Percentiles rank a stretch among this genome's conserved stretches.
Evolutionary conservation across 2,888 invertebrate genomes (phyloP).

Genomic region (Hyalella azteca): DNA sequence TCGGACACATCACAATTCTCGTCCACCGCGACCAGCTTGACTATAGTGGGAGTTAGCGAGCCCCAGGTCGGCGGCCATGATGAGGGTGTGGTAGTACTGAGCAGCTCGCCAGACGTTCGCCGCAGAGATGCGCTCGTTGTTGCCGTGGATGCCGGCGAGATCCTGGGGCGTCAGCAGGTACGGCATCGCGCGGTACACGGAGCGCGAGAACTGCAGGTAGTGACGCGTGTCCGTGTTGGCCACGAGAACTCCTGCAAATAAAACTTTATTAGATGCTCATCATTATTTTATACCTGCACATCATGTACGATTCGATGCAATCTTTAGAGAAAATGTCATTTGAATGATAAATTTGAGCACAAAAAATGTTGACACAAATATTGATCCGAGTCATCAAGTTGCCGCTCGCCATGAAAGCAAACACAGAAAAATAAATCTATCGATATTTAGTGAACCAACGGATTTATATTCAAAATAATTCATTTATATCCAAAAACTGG

Average conservation of each 20-base stretch:
- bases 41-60: neutral
- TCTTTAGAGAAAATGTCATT: neutral
- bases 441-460: too few relatives aligned
- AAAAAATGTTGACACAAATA: neutral
- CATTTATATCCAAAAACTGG: too few relatives aligned
- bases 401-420: too few relatives aligned
- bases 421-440: too few relatives aligned
- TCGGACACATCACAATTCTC: neutral
- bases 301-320: neutral
- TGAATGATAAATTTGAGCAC: neutral
- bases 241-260: slow-evolving; percentile 59
- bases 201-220: slow-evolving; percentile 63
- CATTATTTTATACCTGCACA: neutral
- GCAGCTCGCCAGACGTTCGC: slow-evolving; percentile 64
- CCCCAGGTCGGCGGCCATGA: slow-evolving; percentile 39
- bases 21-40: too few relatives aligned
- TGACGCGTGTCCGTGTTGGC: slow-evolving; percentile 66
- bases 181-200: slow-evolving; percentile 66
- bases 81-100: slow-evolving; percentile 64
- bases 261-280: neutral
- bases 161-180: slow-evolving; percentile 61
- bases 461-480: too few relatives aligned
- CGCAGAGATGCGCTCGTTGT: slow-evolving; percentile 65
- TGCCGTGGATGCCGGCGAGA: slow-evolving; percentile 64
- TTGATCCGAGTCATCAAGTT: too few relatives aligned